phyloP scores from a whole-genome alignment of 2,888 invertebrate species.

The Ramazzottius varieornatus region DNA sequence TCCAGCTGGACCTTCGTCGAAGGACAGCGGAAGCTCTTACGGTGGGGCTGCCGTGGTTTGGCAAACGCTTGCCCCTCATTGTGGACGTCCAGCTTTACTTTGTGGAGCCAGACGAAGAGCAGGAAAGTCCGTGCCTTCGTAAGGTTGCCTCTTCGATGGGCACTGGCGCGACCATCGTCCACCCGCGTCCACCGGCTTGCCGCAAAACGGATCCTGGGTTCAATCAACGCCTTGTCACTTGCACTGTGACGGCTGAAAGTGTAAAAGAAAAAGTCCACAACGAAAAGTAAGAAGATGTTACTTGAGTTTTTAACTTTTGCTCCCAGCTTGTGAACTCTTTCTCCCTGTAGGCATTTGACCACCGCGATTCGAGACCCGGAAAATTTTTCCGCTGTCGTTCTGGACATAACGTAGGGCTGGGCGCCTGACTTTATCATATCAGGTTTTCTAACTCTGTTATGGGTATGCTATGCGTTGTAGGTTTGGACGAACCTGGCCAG shows the following conservation, averaged over 20 bases:
- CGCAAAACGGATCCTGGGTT: neutral
- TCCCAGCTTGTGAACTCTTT: no score
- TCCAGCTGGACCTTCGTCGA: neutral
- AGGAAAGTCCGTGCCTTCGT: neutral
- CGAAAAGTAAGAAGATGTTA: neutral
- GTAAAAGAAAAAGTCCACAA: neutral
- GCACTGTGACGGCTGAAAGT: neutral
- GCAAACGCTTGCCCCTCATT: neutral
- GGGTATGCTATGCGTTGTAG: neutral
- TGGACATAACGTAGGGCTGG: neutral
- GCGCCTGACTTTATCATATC: neutral
- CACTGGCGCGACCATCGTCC: neutral
- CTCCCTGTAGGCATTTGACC: neutral
- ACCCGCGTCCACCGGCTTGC: neutral
- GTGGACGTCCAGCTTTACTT: neutral
- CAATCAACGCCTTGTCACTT: neutral
- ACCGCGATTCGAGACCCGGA: neutral
- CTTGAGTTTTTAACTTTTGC: no score
- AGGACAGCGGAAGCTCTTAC: neutral
- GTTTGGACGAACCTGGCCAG: neutral
- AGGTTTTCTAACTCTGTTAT: neutral
- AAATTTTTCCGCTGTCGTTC: neutral
- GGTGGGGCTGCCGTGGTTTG: neutral
- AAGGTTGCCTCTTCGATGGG: neutral
- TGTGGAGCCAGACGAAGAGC: neutral